phyloP scores from a whole-genome alignment of 2,113 vertebrate genomes.

The Tor tambroides region DNA sequence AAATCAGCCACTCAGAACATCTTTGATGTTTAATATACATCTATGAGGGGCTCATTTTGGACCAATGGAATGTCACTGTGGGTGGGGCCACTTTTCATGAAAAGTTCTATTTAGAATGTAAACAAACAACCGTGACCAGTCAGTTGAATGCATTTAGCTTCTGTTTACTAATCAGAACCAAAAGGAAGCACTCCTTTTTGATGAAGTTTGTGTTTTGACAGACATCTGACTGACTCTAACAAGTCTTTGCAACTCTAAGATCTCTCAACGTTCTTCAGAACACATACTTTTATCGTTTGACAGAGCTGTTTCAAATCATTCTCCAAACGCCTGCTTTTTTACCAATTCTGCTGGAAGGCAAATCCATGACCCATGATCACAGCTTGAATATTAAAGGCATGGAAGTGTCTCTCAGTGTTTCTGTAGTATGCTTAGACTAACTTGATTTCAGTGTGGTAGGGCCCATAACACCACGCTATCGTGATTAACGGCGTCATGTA shows the following conservation, averaged over 20 bases:
- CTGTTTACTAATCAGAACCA: neutral
- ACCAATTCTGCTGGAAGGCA: neutral
- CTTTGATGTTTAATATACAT: neutral
- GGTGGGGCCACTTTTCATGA: neutral
- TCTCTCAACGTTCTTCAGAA: neutral
- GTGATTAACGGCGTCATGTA: conserved; percentile 30
- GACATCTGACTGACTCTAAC: neutral
- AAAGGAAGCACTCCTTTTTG: neutral
- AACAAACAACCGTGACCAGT: neutral
- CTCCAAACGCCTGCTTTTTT: neutral
- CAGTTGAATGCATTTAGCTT: neutral
- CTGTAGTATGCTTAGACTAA: neutral
- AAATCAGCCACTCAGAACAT: neutral
- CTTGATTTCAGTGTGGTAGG: neutral
- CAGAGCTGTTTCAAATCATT: neutral
- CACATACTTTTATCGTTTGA: neutral
- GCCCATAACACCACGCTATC: neutral
- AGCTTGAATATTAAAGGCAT: conserved; percentile 12
- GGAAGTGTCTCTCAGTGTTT: neutral
- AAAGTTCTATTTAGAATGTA: neutral
- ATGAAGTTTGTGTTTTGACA: neutral
- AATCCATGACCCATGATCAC: conserved; percentile 25
- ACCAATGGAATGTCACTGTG: neutral
- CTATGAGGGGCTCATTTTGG: neutral
- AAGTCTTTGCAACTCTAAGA: neutral